Percentiles rank a stretch among this genome's conserved stretches.
Conservation (phyloP, 2,888 invertebrate genomes). For the Dichetophora obliterata region DNA sequence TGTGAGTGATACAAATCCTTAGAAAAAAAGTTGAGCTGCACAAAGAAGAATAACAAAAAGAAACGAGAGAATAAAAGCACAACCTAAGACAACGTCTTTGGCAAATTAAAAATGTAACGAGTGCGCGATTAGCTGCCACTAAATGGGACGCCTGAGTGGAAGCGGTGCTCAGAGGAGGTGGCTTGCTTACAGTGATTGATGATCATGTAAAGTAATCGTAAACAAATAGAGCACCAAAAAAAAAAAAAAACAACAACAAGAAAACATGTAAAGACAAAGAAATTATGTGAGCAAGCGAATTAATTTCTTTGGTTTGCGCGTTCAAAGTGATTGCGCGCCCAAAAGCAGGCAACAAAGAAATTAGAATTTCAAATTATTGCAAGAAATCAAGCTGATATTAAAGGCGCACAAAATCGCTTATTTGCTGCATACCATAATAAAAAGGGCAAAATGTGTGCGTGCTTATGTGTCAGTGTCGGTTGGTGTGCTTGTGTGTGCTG, state of each 20-base stretch:
- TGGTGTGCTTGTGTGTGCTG: neutral
- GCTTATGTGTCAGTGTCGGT: neutral
- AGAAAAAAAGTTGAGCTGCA: neutral
- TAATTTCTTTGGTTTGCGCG: neutral
- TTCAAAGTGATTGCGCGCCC: neutral
- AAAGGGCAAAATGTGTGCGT: neutral
- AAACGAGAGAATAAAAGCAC: neutral
- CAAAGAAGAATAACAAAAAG: neutral
- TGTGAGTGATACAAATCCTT: neutral
- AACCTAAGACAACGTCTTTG: neutral
- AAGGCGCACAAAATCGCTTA: no score
- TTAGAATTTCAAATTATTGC: neutral
- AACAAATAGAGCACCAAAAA: neutral
- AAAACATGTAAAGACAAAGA: neutral
- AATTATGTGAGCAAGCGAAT: neutral
- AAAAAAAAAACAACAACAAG: neutral
- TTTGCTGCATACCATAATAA: neutral
- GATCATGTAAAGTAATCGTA: neutral
- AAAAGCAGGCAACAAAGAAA: neutral
- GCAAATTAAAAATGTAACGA: conserved; percentile 14
- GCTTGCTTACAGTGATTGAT: neutral
- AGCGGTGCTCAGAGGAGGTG: neutral
- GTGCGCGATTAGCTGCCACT: conserved; percentile 3
- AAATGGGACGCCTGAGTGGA: neutral
- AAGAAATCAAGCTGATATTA: neutral